phyloP scores from a whole-genome alignment of 2,888 invertebrate genomes.

The Tiliacea aurago region DNA sequence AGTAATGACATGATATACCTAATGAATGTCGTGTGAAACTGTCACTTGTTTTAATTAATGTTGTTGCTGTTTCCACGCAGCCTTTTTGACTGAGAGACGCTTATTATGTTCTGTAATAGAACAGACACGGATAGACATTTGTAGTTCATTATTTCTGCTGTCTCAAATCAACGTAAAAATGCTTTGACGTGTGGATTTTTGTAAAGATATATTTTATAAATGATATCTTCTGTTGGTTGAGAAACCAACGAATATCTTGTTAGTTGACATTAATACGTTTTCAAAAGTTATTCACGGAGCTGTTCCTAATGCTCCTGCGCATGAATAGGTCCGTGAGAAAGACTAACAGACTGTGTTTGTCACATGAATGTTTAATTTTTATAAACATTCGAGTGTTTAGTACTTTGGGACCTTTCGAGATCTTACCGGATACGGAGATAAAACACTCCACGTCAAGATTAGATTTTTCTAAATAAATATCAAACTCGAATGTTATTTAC shows the following conservation, averaged over 20 bases:
- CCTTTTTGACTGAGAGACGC: constrained; percentile 65
- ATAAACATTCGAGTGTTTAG: constrained; percentile 72
- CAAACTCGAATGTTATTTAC: constrained; percentile 77
- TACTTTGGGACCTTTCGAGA: constrained; percentile 66
- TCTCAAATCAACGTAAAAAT: constrained; percentile 77
- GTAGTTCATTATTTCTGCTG: constrained; percentile 80
- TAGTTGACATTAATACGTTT: constrained; percentile 61
- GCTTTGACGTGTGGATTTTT: constrained; percentile 77
- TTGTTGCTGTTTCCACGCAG: constrained; percentile 71
- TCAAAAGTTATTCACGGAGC: constrained; percentile 44
- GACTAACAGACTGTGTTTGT: constrained; percentile 73
- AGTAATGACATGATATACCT: constrained; percentile 83
- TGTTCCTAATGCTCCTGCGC: constrained; percentile 39
- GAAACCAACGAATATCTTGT: constrained; percentile 60
- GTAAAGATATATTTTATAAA: constrained; percentile 76
- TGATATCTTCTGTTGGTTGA: constrained; percentile 67
- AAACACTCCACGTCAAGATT: constrained; percentile 83
- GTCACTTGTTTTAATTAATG: constrained; percentile 87
- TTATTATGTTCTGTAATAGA: constrained; percentile 75
- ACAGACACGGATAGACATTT: constrained; percentile 78
- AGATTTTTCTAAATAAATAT: constrained; percentile 85
- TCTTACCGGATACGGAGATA: constrained; percentile 84
- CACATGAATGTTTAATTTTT: constrained; percentile 75
- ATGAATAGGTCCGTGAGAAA: constrained; percentile 79
- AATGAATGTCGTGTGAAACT: constrained; percentile 87